phyloP scores from a whole-genome alignment of 1,140 invertebrate species.

The Pogonomyrmex barbatus region DNA sequence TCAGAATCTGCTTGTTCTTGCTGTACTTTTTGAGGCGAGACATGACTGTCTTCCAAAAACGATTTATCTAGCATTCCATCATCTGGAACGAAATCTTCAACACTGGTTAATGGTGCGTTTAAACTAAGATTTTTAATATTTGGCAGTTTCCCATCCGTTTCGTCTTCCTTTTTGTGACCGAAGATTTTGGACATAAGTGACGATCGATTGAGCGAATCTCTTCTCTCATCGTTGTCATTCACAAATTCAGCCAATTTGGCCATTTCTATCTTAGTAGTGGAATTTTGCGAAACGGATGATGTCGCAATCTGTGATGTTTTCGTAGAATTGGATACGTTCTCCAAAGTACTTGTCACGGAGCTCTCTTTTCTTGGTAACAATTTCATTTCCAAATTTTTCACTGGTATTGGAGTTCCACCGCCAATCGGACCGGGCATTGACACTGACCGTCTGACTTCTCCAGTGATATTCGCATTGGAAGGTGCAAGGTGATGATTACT shows the following conservation, averaged over 20 bases:
- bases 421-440: slow-evolving; percentile 83
- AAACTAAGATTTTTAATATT: slow-evolving; percentile 67
- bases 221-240: slow-evolving; percentile 70
- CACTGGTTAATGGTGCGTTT: slow-evolving; percentile 85
- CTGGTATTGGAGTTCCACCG: slow-evolving; percentile 84
- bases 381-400: slow-evolving; percentile 80
- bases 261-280: slow-evolving; percentile 50
- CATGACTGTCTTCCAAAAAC: slow-evolving; percentile 91
- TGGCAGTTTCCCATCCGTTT: slow-evolving; percentile 72
- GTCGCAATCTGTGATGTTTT: slow-evolving; percentile 57
- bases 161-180: slow-evolving; percentile 81
- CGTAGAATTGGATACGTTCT: slow-evolving; percentile 53
- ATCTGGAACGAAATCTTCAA: slow-evolving; percentile 96
- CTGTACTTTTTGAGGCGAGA: slow-evolving; percentile 83
- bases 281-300: slow-evolving; percentile 47
- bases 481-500: slow-evolving; percentile 79
- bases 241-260: slow-evolving; percentile 62
- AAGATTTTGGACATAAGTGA: slow-evolving; percentile 85
- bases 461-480: slow-evolving; percentile 61
- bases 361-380: slow-evolving; percentile 77
- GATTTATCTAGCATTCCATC: slow-evolving; percentile 92
- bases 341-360: slow-evolving; percentile 2
- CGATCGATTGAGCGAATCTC: slow-evolving; percentile 75
- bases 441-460: slow-evolving; percentile 75
- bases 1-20: slow-evolving; percentile 87